Evolutionary conservation across 2,113 vertebrate species (phyloP).

Genomic region (Crotalus horridus): DNA sequence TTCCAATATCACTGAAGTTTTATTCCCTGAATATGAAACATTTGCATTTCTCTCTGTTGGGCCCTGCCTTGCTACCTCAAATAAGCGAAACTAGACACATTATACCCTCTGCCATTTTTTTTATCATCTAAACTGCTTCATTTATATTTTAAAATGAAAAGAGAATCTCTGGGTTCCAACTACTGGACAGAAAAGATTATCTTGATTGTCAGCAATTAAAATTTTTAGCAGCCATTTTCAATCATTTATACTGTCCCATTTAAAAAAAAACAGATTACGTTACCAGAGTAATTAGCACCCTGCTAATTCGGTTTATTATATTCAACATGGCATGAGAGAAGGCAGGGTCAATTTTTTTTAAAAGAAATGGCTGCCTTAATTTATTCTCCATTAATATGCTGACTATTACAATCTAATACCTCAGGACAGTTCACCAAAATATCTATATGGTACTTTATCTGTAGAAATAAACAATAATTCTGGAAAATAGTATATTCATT

Average conservation of each 20-base stretch:
- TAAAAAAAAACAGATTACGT: conserved; percentile 70
- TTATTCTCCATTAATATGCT: conserved; percentile 46
- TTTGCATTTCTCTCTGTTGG: conserved; percentile 59
- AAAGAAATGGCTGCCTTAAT: conserved; percentile 48
- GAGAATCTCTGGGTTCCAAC: conserved; percentile 68
- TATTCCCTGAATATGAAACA: conserved; percentile 61
- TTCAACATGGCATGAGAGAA: conserved; percentile 64
- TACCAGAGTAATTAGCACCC: conserved; percentile 73
- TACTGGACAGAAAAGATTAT: conserved; percentile 65
- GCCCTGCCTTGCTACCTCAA: conserved; percentile 55
- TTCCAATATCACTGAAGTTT: conserved; percentile 51
- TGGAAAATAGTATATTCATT: background rate
- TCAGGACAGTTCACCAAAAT: background rate
- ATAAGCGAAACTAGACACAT: conserved; percentile 63
- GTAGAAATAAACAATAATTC: background rate
- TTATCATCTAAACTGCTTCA: conserved; percentile 63
- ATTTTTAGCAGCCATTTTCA: conserved; percentile 72
- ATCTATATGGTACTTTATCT: background rate
- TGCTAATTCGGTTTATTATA: conserved; percentile 66
- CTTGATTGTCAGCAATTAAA: conserved; percentile 65
- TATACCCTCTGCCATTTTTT: conserved; percentile 68
- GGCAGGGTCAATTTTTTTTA: conserved; percentile 43
- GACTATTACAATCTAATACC: background rate
- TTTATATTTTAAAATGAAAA: conserved; percentile 73
- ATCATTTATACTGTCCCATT: conserved; percentile 74